phyloP scores from a whole-genome alignment of 2,113 vertebrate genomes.

The Brienomyrus brachyistius region DNA sequence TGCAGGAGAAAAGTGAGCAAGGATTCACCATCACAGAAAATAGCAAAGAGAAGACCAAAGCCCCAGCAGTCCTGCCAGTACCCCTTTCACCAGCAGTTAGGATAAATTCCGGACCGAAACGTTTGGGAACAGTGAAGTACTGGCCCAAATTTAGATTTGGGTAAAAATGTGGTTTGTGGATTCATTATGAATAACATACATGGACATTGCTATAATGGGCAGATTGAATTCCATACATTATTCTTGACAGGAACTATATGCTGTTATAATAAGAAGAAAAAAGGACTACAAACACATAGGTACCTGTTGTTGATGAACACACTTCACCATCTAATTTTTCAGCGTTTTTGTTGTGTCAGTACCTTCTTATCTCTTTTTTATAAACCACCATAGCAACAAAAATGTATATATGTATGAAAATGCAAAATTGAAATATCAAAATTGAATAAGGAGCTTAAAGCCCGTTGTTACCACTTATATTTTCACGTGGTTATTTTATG shows the following conservation, averaged over 20 bases:
- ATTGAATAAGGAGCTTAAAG: background rate
- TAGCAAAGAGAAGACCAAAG: slow-evolving; percentile 57
- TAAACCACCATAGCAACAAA: background rate
- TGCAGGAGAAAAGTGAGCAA: slow-evolving; percentile 54
- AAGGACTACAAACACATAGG: slow-evolving; percentile 10
- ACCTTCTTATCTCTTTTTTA: background rate
- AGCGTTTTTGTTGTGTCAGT: background rate
- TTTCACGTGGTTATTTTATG: background rate
- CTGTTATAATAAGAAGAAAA: background rate
- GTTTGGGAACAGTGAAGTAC: slow-evolving; percentile 64
- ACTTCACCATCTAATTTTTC: background rate
- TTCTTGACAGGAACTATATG: slow-evolving; percentile 6
- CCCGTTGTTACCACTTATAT: background rate
- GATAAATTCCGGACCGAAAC: slow-evolving; percentile 45
- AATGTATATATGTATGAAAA: background rate
- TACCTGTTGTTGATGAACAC: background rate
- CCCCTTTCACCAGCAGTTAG: slow-evolving; percentile 40
- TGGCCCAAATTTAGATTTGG: slow-evolving; percentile 93
- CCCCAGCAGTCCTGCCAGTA: slow-evolving; percentile 38
- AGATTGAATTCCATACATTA: background rate
- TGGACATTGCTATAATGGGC: background rate
- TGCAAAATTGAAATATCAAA: background rate
- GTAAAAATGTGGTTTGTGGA: slow-evolving; percentile 39
- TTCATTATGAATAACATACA: background rate
- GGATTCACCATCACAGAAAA: slow-evolving; percentile 77